These are phyloP conservation scores for Hemibagrus wyckioides DNA, from an alignment of 2,113 vertebrate species.

Conservation along the genomic window DNA sequence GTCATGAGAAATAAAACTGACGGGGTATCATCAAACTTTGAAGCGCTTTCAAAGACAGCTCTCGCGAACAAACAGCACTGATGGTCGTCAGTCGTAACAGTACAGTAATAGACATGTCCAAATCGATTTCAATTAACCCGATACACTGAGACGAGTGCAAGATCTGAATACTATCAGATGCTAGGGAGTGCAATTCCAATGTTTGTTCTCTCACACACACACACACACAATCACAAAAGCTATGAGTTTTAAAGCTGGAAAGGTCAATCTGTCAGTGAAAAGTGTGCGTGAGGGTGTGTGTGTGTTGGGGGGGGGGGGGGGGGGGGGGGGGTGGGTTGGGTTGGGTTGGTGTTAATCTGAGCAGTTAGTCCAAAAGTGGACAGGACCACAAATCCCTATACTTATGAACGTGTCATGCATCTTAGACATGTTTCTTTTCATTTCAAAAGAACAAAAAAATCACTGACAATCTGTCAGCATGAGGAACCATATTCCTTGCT, in stretches of 20 bases:
- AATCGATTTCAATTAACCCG: not conserved
- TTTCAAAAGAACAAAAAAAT: not conserved
- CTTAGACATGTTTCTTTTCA: not conserved
- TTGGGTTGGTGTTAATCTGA: not conserved
- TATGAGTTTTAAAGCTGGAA: not conserved
- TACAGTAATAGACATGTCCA: constrained; percentile 1
- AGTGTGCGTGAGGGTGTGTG: no score
- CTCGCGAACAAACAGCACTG: constrained; percentile 32
- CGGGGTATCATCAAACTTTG: constrained; percentile 29
- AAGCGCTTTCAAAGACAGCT: constrained; percentile 48
- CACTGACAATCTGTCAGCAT: not conserved
- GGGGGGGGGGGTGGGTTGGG: no score
- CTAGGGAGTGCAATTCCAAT: not conserved
- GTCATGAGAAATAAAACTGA: constrained; percentile 53
- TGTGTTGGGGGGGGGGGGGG: no score
- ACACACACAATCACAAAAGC: not conserved
- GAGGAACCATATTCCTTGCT: not conserved
- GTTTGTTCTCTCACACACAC: no score
- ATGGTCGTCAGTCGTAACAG: not conserved
- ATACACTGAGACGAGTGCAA: not conserved
- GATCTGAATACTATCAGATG: not conserved
- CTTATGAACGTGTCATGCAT: not conserved
- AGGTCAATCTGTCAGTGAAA: not conserved
- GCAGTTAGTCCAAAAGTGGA: not conserved
- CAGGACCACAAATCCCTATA: not conserved